These are phyloP conservation scores for Smutsia temminckii DNA, from an alignment of 2,797 vertebrate genomes.

Conservation along the genomic window DNA sequence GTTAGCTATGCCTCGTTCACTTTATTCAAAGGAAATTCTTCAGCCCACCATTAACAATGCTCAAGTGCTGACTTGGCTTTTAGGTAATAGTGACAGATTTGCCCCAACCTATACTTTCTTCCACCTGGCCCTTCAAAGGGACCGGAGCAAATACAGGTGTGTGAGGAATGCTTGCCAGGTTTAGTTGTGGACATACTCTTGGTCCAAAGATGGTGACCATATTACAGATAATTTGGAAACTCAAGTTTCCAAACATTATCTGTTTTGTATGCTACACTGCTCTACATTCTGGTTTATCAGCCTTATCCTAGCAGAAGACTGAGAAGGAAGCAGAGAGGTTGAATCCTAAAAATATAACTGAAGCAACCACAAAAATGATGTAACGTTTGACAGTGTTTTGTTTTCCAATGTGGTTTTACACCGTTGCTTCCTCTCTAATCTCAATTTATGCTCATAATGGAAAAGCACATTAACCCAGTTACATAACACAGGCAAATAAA, in stretches of 20 bases:
- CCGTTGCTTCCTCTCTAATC: neutral
- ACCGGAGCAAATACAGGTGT: neutral
- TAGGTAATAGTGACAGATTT: neutral
- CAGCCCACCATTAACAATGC: neutral
- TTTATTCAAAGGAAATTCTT: neutral
- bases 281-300: neutral
- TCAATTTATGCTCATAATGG: neutral
- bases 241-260: neutral
- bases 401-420: neutral
- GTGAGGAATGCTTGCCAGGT: neutral
- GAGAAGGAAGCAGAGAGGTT: neutral
- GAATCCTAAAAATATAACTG: neutral
- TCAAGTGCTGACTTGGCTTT: neutral
- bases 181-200: neutral
- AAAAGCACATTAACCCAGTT: constrained; percentile 16
- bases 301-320: neutral
- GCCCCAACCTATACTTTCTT: neutral
- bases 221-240: neutral
- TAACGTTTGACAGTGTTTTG: neutral
- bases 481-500: neutral
- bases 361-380: neutral
- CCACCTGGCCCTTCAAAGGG: neutral
- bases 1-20: neutral
- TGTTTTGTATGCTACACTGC: neutral
- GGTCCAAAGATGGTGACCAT: neutral